phyloP scores from a whole-genome alignment of 2,888 invertebrate species.

The Shargacucullia verbasci region DNA sequence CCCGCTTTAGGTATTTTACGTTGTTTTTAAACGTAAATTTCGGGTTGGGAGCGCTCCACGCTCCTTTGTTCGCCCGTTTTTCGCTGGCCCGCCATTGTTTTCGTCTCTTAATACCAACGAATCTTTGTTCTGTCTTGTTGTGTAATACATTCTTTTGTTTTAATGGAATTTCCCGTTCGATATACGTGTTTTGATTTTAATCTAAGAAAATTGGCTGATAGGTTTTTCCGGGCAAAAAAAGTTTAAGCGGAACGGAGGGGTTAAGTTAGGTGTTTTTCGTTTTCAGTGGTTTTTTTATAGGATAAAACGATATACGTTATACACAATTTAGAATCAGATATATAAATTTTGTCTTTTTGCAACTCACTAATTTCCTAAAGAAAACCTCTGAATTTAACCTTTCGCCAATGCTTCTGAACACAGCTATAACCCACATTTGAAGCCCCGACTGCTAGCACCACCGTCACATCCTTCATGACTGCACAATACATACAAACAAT shows the following conservation, averaged over 20 bases:
- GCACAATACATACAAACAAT: slow-evolving; percentile 27
- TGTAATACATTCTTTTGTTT: slow-evolving; percentile 71
- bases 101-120: slow-evolving; percentile 63
- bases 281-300: too few species aligned
- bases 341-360: too few species aligned
- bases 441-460: too few species aligned
- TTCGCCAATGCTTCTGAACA: too few species aligned
- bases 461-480: not conserved
- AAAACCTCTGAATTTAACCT: too few species aligned
- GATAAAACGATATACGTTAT: too few species aligned
- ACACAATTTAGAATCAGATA: too few species aligned
- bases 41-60: slow-evolving; percentile 59
- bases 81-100: slow-evolving; percentile 76
- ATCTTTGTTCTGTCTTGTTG: slow-evolving; percentile 73
- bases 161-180: slow-evolving; percentile 60
- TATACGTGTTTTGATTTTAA: slow-evolving; percentile 60
- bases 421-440: too few species aligned
- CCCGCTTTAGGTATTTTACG: slow-evolving; percentile 87
- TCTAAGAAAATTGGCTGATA: slow-evolving; percentile 57
- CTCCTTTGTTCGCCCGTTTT: slow-evolving; percentile 77
- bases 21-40: slow-evolving; percentile 89
- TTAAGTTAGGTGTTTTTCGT: not conserved
- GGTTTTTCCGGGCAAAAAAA: slow-evolving; percentile 29
- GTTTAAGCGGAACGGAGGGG: slow-evolving; percentile 7
- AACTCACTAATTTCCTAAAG: too few species aligned